phyloP scores from a whole-genome alignment of 1,140 invertebrate genomes.

The Trachelipus rathkii region DNA sequence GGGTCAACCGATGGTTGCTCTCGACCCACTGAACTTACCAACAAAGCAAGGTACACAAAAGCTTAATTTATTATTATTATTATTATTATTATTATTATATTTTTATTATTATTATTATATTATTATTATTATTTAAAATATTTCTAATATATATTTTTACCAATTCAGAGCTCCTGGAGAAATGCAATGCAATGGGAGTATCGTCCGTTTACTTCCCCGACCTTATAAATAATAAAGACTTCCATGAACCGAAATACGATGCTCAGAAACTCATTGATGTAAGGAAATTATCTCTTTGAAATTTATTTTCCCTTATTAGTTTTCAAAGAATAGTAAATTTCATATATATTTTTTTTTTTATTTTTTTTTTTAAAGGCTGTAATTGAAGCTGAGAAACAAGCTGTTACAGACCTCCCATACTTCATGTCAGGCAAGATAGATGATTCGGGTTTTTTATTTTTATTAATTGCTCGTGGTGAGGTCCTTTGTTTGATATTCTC shows the following conservation, averaged over 20 bases:
- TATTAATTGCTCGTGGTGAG: too few relatives aligned
- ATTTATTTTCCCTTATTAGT: too few relatives aligned
- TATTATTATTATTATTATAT: background rate
- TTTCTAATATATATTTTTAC: background rate
- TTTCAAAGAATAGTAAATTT: too few relatives aligned
- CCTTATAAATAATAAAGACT: background rate
- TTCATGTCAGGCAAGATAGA: too few relatives aligned
- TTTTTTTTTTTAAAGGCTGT: background rate
- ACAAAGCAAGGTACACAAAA: background rate
- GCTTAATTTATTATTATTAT: background rate
- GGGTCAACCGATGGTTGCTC: constrained; percentile 19
- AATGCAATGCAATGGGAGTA: background rate
- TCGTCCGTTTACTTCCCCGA: background rate
- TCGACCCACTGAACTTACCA: background rate
- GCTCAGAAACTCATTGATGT: background rate
- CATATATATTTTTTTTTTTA: too few relatives aligned
- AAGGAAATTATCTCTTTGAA: background rate
- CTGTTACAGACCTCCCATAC: background rate
- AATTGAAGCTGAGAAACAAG: background rate
- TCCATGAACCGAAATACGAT: background rate
- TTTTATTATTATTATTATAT: too few relatives aligned
- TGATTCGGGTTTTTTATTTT: too few relatives aligned
- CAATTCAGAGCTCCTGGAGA: background rate
- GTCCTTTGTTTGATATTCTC: too few relatives aligned
- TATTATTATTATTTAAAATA: too few relatives aligned